These are phyloP conservation scores for Dasysyrphus albostriatus DNA, from an alignment of 2,888 invertebrate species.

Conservation along the genomic window DNA sequence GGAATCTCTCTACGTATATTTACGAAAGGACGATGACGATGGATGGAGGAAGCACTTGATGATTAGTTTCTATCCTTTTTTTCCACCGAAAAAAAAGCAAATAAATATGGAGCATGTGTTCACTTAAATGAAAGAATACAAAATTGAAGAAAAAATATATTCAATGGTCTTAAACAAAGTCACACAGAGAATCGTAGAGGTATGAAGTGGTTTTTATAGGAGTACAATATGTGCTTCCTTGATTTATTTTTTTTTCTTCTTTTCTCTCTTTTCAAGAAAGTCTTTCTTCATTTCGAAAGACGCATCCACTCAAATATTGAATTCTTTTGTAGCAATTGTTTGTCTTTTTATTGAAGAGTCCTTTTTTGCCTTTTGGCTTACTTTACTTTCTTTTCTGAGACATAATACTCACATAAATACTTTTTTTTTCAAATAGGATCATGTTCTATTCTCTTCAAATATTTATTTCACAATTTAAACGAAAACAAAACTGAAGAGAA, in stretches of 20 bases:
- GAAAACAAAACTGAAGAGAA: neutral
- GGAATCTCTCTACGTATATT: neutral
- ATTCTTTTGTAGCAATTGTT: conserved; percentile 56
- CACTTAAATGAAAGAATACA: conserved; percentile 20
- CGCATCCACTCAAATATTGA: conserved; percentile 34
- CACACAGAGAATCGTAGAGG: neutral
- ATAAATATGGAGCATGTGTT: conserved; percentile 13
- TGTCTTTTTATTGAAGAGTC: conserved; percentile 56
- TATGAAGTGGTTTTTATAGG: conserved; percentile 8
- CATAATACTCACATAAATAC: neutral
- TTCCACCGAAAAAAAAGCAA: neutral
- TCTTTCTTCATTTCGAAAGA: conserved; percentile 37
- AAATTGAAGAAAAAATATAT: neutral
- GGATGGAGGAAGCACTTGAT: conserved; percentile 17
- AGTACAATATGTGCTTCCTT: conserved; percentile 9
- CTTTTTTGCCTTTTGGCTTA: conserved; percentile 39
- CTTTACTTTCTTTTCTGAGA: conserved; percentile 35
- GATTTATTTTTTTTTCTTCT: neutral
- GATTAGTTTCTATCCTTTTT: conserved; percentile 26
- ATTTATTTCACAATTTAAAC: conserved; percentile 54
- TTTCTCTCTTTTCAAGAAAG: neutral
- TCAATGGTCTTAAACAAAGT: conserved; percentile 26
- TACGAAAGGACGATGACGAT: conserved; percentile 5
- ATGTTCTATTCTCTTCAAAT: conserved; percentile 23
- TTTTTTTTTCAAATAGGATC: conserved; percentile 3